These are phyloP conservation scores for Lathronympha strigana DNA, from an alignment of 2,888 invertebrate genomes.

Conservation along the genomic window DNA sequence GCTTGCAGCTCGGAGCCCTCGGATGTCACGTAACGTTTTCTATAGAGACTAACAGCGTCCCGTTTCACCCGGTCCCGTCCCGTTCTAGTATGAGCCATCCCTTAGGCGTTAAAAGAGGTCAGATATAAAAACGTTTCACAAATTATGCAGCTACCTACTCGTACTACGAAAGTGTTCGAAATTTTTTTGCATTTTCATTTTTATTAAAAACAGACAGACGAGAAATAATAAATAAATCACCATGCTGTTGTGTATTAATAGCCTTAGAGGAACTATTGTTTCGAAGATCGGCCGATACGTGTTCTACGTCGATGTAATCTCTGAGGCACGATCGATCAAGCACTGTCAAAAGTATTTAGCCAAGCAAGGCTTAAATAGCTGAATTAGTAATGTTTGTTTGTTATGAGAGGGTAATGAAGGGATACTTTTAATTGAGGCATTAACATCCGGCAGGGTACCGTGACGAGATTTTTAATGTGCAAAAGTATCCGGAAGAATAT, in stretches of 20 bases:
- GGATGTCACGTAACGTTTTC: too few relatives aligned
- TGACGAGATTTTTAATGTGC: neutral
- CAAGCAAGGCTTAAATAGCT: slow-evolving; percentile 49
- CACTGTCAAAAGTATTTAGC: slow-evolving; percentile 63
- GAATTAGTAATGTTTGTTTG: slow-evolving; percentile 52
- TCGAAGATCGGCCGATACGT: slow-evolving; percentile 42
- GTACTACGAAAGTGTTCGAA: neutral
- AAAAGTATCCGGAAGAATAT: too few relatives aligned
- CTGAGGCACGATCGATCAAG: slow-evolving; percentile 65
- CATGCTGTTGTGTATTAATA: slow-evolving; percentile 44
- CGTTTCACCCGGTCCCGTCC: too few relatives aligned
- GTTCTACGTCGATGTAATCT: slow-evolving; percentile 55
- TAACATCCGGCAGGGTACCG: slow-evolving; percentile 47
- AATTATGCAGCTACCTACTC: neutral
- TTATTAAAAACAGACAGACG: neutral
- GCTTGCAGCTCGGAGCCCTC: too few relatives aligned
- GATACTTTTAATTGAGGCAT: slow-evolving; percentile 56
- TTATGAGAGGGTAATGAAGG: slow-evolving; percentile 54
- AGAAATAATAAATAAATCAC: slow-evolving; percentile 9
- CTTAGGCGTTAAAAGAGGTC: too few relatives aligned
- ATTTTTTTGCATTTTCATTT: neutral
- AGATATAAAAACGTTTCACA: too few relatives aligned
- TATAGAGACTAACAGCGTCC: too few relatives aligned
- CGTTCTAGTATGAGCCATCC: too few relatives aligned
- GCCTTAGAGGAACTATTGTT: slow-evolving; percentile 45